Evolutionary conservation across 2,888 invertebrate genomes (phyloP), one percentile per base, ranked within the genome.

Genomic region (Tyria jacobaeae): DNA sequence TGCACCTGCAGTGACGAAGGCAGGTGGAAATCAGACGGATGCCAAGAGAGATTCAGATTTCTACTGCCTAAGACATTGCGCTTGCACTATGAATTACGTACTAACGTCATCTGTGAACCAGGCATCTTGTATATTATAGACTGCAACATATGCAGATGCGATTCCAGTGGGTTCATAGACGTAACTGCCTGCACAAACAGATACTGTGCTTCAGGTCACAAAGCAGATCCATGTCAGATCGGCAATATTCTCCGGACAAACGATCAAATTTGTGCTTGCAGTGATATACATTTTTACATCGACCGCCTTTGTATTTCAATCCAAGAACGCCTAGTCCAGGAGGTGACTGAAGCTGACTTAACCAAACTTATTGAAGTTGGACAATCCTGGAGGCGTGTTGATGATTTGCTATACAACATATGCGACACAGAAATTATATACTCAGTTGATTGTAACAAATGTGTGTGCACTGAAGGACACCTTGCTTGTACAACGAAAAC

Each of bases 121-220:
- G 59, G 76, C 7, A 39, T 54, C 0, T 75, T 84, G 3, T 86
- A 86, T 59, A 66, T 86, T 5, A 65, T 82, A 14, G 88, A 82
- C 21, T 90, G 90, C 60, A 88, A 89, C 53, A 58, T 90, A 48
- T 90, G 90, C 54, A 57, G 64, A 10, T 90, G 89, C 39, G 64
- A 73, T 3, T 3, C 57, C 0, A 69, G 25, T 1, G 81, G 83
- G 0, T n/a, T 57, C 37, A 73, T 88, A 4, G 64, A 79, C 15
- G 52, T 76, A 0, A 54, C 57, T 0, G 64, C 64, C 0, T 90
- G 90, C 62, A 87, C 88, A 3, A 81, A 75, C 14, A 77, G 89
- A 57, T 17, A 14, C 10, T 90, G 90, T 53, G 44, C 25, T 0
- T 27, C 59, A 35, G 79, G 76, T 0, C 68, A 70, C 39, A 89